Percentiles rank a stretch among this genome's conserved stretches.
Conservation (phyloP, 2,797 vertebrate species). For the Chromis chromis region DNA sequence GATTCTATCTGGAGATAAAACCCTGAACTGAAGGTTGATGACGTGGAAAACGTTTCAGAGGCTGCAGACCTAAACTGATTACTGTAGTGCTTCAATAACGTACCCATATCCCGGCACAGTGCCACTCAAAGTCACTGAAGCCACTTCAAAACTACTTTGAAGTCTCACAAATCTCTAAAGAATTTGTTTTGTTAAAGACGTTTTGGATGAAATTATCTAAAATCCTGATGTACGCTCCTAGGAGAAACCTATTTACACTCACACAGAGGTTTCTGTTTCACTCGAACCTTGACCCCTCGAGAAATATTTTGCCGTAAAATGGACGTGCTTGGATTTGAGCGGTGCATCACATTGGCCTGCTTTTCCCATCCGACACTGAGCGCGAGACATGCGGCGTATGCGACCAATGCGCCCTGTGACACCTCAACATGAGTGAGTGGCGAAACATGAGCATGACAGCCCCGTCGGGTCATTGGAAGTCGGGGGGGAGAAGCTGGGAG, state of each 20-base stretch:
- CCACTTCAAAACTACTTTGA: slow-evolving; percentile 7
- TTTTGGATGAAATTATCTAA: background rate
- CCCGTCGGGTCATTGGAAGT: slow-evolving; percentile 30
- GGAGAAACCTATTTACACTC: too few relatives aligned
- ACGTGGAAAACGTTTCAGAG: slow-evolving; percentile 29
- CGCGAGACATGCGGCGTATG: slow-evolving; percentile 23
- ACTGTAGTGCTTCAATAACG: slow-evolving; percentile 2
- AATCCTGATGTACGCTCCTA: background rate
- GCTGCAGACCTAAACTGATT: slow-evolving; percentile 45
- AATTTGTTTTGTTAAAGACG: too few relatives aligned
- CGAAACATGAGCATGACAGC: slow-evolving; percentile 64
- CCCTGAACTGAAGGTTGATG: slow-evolving; percentile 15
- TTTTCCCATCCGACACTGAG: background rate
- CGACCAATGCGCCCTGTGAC: slow-evolving; percentile 50
- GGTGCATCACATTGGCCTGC: slow-evolving; percentile 18
- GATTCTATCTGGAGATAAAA: slow-evolving; percentile 36
- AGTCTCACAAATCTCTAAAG: background rate
- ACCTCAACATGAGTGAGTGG: slow-evolving; percentile 51
- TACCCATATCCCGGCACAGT: background rate
- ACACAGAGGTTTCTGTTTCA: too few relatives aligned
- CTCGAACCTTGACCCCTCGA: background rate
- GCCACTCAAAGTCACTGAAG: background rate
- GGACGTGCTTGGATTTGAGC: slow-evolving; percentile 19
- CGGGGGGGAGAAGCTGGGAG: slow-evolving; percentile 20
- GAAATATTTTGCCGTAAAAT: slow-evolving; percentile 21